phyloP scores from a whole-genome alignment of 2,888 invertebrate genomes.

The Neoascia interrupta region DNA sequence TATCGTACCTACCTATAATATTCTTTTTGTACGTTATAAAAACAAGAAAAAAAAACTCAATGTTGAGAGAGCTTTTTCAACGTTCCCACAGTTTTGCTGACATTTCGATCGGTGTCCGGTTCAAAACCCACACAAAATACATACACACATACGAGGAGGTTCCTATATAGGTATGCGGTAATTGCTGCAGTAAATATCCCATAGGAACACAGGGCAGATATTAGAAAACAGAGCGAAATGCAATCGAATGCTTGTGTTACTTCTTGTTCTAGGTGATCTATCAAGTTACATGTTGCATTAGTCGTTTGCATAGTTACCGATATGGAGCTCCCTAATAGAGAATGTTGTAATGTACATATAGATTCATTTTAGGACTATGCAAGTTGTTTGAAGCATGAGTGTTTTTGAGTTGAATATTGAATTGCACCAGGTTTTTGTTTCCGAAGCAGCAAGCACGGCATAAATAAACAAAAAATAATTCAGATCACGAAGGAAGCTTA shows the following conservation, averaged over 20 bases:
- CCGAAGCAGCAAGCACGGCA: no score
- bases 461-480: no score
- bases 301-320: conserved; percentile 28
- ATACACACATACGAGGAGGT: no score
- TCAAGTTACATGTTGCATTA: conserved; percentile 61
- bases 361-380: background rate
- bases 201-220: conserved; percentile 20
- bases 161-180: conserved; percentile 4
- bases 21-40: background rate
- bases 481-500: conserved; percentile 10
- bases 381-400: background rate
- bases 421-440: no score
- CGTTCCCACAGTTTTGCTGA: conserved; percentile 65
- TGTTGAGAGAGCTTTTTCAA: conserved; percentile 26
- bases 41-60: conserved; percentile 16
- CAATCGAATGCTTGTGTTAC: conserved; percentile 40
- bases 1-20: background rate
- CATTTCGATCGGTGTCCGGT: conserved; percentile 49
- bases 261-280: conserved; percentile 48
- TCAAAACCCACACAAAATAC: conserved; percentile 44
- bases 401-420: no score
- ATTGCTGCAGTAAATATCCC: conserved; percentile 26
- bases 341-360: conserved; percentile 44
- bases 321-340: conserved; percentile 4
- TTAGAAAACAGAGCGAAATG: conserved; percentile 2